Conservation (phyloP, 2,113 vertebrate genomes). For the Podarcis raffonei region DNA sequence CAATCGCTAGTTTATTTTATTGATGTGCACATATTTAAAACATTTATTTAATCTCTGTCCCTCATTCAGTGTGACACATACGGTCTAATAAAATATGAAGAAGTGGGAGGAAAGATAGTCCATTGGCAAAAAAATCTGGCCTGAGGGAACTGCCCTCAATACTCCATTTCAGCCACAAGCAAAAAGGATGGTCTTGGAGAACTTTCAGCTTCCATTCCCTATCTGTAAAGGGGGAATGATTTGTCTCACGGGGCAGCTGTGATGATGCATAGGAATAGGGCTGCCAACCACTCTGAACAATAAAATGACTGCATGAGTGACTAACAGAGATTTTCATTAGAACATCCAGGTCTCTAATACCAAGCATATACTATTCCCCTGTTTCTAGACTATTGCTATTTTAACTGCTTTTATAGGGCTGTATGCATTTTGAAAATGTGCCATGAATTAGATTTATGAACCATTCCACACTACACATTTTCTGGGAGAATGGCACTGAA, state of each 20-base stretch:
- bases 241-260: neutral
- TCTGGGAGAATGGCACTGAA: slow-evolving; percentile 17
- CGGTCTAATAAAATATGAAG: neutral
- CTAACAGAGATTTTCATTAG: neutral
- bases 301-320: slow-evolving; percentile 4
- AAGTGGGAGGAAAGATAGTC: neutral
- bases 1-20: neutral
- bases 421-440: slow-evolving; percentile 10
- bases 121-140: neutral
- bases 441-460: slow-evolving; percentile 13
- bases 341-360: neutral
- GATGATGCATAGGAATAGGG: neutral
- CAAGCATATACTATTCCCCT: neutral
- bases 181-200: too few relatives aligned
- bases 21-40: neutral
- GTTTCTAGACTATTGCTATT: neutral
- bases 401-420: slow-evolving; percentile 23
- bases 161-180: too few relatives aligned
- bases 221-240: neutral
- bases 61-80: neutral
- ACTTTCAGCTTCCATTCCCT: too few relatives aligned
- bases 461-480: neutral
- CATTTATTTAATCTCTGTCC: neutral
- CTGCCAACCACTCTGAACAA: neutral
- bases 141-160: too few relatives aligned